Evolutionary conservation across 1,140 invertebrate species (phyloP), one percentile per base, ranked within the genome.

Genomic region (Scaptomyza montana): DNA sequence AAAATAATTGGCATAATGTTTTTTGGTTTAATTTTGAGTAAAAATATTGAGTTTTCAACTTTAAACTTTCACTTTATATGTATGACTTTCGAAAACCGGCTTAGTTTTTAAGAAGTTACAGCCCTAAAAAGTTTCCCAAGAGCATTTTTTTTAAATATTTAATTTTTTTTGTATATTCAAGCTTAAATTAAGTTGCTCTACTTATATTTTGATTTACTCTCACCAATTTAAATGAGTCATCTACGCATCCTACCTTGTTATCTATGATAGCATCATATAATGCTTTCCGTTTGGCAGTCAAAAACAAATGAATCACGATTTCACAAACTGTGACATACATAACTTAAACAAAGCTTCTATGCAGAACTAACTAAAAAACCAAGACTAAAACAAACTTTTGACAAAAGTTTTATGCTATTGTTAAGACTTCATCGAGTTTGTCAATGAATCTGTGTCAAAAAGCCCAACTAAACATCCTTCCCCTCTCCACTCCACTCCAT

Each of bases 361-460:
- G 36, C 10, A 39, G 46, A 19, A 25, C 21, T 25, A 1, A 1
- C 16, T 16, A 21, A 21, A 21, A 21, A 21, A 1, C 21, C 50
- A 70, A 63, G 60, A 59, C 45, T 39, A 53, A 53, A 70, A 57
- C 39, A 43, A 45, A 75, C 16, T 71, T 71, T 43, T 16, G 6
- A 13, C 21, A 77, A 77, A 36, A 51, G 33, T 59, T 76, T 19
- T 21, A 66, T 62, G 45, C 30, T 45, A 59, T 77, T 77, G 84
- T 89, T 89, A 87, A 87, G 89, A 87, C 82, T 80, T 89, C 84
- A 89, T 89, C 64, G 75, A 74, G 64, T 62, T 60, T 81, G 74
- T 77, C 71, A 74, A 62, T 63, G 61, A 74, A 74, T 74, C 73
- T 78, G 64, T 75, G 82, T 76, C 77, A 86, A 25, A 25, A 4